Conservation (phyloP, 1,140 invertebrate genomes). For the Drosophila nikananu region DNA sequence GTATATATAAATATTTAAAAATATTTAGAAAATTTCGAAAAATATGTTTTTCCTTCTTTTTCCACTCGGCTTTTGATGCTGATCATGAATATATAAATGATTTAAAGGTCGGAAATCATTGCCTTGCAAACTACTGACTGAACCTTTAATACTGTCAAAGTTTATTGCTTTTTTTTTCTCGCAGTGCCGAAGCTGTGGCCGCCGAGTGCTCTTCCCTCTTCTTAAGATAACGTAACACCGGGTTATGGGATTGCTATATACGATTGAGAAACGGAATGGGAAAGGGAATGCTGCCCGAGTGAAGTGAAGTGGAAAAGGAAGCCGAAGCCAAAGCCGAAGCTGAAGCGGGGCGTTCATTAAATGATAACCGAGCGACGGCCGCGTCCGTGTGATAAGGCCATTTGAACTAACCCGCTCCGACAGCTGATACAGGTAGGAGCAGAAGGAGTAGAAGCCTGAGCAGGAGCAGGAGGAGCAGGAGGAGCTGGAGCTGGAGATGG, state of each 20-base stretch:
- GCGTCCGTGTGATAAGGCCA: slow-evolving; percentile 58
- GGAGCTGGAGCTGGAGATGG: neutral
- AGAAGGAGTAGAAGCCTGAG: too few species aligned
- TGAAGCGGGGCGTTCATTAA: slow-evolving; percentile 71
- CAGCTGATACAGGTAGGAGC: slow-evolving; percentile 16
- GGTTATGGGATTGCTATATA: neutral
- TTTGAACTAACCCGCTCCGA: slow-evolving; percentile 36
- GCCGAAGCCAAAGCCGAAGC: slow-evolving; percentile 1
- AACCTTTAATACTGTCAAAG: too few species aligned
- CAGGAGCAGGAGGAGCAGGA: too few species aligned
- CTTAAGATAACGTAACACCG: slow-evolving; percentile 30
- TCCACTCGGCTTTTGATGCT: too few species aligned
- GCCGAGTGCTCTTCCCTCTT: slow-evolving; percentile 33
- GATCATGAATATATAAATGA: too few species aligned
- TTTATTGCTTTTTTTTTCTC: neutral
- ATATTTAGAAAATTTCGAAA: too few species aligned
- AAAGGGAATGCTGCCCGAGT: slow-evolving; percentile 3
- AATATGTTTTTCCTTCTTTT: too few species aligned
- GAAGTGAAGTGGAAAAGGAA: slow-evolving; percentile 16
- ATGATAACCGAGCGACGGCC: slow-evolving; percentile 64
- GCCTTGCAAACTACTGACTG: too few species aligned
- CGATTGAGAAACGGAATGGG: slow-evolving; percentile 6
- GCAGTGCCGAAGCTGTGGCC: neutral
- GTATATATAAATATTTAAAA: too few species aligned
- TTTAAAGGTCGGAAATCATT: too few species aligned